A percentile compares a stretch with the other conserved stretches of the same genome.
Conservation (phyloP, 1,140 invertebrate species). For the Pseudomyrmex pallidus region DNA sequence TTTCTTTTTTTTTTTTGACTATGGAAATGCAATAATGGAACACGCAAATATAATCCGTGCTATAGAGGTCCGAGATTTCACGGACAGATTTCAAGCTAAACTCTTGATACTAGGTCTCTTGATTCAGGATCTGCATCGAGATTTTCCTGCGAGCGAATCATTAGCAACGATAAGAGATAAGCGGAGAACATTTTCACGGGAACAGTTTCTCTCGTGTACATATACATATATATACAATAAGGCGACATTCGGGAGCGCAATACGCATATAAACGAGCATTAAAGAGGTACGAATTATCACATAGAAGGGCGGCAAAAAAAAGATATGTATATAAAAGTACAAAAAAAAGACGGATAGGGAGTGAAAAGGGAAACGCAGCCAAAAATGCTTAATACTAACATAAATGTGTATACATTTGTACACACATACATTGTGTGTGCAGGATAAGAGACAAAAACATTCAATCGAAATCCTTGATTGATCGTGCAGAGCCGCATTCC, state of each 20-base stretch:
- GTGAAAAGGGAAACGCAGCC: not conserved
- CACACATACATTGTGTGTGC: not conserved
- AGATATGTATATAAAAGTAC: slow-evolving; percentile 8
- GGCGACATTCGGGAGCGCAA: slow-evolving; percentile 68
- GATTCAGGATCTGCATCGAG: not conserved
- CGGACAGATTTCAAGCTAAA: slow-evolving; percentile 13
- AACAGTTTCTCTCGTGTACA: slow-evolving; percentile 63
- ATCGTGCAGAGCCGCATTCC: not conserved
- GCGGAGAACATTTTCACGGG: slow-evolving; percentile 76
- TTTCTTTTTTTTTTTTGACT: too few relatives aligned
- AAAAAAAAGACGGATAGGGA: slow-evolving; percentile 3
- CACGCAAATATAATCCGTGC: not conserved
- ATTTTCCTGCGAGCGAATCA: slow-evolving; percentile 40
- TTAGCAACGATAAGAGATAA: slow-evolving; percentile 72
- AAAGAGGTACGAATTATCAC: slow-evolving; percentile 45
- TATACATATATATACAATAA: slow-evolving; percentile 32
- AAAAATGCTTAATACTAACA: not conserved
- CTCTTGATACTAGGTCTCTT: too few relatives aligned
- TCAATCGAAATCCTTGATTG: slow-evolving; percentile 30
- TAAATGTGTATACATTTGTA: not conserved
- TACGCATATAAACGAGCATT: slow-evolving; percentile 53
- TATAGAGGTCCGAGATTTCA: not conserved
- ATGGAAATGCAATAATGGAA: not conserved
- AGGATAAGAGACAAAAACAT: not conserved
- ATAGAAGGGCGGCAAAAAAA: not conserved